Conservation (phyloP, 2,113 vertebrate species). For the Cervus canadensis region DNA sequence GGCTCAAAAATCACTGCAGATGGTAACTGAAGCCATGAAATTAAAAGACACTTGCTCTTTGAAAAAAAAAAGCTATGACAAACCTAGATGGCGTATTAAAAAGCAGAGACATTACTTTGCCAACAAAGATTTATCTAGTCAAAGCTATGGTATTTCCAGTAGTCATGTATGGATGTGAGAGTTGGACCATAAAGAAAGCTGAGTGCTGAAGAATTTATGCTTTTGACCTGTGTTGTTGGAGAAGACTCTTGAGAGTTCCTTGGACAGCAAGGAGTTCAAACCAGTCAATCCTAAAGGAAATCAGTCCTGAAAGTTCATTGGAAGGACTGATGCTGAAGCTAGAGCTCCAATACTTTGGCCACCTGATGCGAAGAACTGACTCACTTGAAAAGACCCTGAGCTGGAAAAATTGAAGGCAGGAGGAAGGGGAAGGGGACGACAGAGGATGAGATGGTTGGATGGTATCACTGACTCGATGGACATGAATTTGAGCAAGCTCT, state of each 20-base stretch:
- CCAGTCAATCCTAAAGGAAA: not conserved
- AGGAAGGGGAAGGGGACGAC: not conserved
- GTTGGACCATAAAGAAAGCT: not conserved
- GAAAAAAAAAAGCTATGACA: not conserved
- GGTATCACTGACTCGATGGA: not conserved
- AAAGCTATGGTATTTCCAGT: not conserved
- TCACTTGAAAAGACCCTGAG: not conserved
- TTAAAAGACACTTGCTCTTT: not conserved
- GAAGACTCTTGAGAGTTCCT: not conserved
- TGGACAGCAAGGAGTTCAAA: not conserved
- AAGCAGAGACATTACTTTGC: not conserved
- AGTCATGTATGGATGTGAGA: not conserved
- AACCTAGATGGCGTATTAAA: not conserved
- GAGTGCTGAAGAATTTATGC: not conserved
- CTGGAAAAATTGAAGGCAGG: not conserved
- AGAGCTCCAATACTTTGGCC: not conserved
- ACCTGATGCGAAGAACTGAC: not conserved
- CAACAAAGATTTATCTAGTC: not conserved
- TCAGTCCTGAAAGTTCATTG: not conserved
- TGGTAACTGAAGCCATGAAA: not conserved
- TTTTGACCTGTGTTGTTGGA: not conserved
- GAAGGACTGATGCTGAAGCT: not conserved
- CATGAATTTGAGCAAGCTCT: not conserved
- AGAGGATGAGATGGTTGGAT: not conserved
- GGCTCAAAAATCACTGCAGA: not conserved